phyloP scores from a whole-genome alignment of 1,140 invertebrate genomes.

The Drosophila pachea region DNA sequence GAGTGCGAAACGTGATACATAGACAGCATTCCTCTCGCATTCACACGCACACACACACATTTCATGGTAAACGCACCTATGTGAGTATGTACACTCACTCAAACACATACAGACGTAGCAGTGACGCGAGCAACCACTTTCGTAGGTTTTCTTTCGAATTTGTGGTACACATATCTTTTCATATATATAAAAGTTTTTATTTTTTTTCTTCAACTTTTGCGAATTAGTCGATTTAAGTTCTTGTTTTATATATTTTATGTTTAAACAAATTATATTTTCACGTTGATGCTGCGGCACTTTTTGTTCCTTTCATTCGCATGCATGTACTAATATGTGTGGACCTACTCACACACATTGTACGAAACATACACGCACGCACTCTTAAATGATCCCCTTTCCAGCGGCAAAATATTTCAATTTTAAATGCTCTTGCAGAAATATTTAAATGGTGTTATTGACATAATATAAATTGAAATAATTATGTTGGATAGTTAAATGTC shows the following conservation, averaged over 20 bases:
- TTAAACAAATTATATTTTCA: conserved; percentile 14
- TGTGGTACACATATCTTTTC: conserved; percentile 60
- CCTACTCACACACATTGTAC: conserved; percentile 18
- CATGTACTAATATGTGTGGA: conserved; percentile 20
- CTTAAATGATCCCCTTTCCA: conserved; percentile 46
- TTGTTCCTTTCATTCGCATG: conserved; percentile 22
- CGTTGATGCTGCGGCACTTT: conserved; percentile 21
- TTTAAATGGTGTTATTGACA: conserved; percentile 51
- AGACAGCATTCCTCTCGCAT: conserved; percentile 67
- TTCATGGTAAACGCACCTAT: conserved; percentile 35
- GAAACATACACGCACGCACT: conserved; percentile 15
- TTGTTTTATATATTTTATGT: conserved; percentile 28
- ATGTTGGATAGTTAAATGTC: conserved; percentile 22
- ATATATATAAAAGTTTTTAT: conserved; percentile 18
- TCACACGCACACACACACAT: conserved; percentile 37
- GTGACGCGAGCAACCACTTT: conserved; percentile 70
- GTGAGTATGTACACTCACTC: conserved; percentile 16
- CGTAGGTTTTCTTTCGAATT: conserved; percentile 67
- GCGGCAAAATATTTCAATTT: conserved; percentile 54
- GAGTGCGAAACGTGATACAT: conserved; percentile 66
- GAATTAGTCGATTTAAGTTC: conserved; percentile 34
- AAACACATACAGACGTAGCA: conserved; percentile 38
- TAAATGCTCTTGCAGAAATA: conserved; percentile 57
- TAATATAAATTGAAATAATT: conserved; percentile 18
- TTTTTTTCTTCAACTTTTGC: neutral